Percentiles rank a stretch among this genome's conserved stretches.
Conservation (phyloP, 2,797 vertebrate species). For the Enteromius thamalakanensis region DNA sequence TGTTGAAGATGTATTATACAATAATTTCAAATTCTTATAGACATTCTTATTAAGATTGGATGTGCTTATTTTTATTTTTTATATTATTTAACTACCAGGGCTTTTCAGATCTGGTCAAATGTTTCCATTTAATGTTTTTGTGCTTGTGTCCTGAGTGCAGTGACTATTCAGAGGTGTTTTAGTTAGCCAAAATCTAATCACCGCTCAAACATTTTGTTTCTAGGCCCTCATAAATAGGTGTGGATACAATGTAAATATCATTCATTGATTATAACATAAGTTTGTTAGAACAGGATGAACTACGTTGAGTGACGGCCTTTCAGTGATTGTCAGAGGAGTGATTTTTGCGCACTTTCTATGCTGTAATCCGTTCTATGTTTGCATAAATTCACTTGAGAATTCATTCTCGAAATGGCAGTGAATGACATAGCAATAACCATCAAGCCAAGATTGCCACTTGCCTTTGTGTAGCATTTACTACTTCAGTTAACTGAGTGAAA, state of each 20-base stretch:
- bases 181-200: neutral
- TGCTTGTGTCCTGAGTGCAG: neutral
- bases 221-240: neutral
- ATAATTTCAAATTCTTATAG: neutral
- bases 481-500: neutral
- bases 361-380: neutral
- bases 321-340: neutral
- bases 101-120: neutral
- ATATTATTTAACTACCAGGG: neutral
- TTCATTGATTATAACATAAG: neutral
- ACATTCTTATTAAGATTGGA: neutral
- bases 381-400: neutral
- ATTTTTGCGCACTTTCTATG: neutral
- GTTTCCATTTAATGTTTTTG: neutral
- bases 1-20: neutral
- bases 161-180: neutral
- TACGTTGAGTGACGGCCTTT: neutral
- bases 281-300: neutral
- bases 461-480: neutral
- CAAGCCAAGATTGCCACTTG: constrained; percentile 1
- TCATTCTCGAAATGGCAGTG: neutral
- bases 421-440: constrained; percentile 1
- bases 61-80: neutral
- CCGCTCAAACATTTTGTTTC: neutral
- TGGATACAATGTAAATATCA: neutral